Evolutionary conservation across 2,888 invertebrate genomes (phyloP), one percentile per base, ranked within the genome.

Genomic region (Drosophila robusta): DNA sequence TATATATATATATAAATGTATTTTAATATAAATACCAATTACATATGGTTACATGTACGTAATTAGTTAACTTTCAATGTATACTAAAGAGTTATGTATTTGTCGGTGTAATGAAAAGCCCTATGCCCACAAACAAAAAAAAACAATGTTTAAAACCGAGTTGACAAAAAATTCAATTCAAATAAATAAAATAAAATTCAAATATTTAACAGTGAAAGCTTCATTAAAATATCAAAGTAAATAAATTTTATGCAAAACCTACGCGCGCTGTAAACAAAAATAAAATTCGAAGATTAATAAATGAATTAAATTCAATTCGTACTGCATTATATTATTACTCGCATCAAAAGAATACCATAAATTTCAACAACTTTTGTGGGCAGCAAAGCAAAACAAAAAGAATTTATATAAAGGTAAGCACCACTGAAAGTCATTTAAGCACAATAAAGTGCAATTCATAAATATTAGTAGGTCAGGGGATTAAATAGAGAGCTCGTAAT

Each of bases 61-160:
- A 77, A 79, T 57, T 70, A 68, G 47, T 78, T 58, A 58, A 70
- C 50, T 55, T 78, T 74, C 52, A 26, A 61, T 75, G 78, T 75
- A 57, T 68, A 78, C 74, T 56, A 72, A 34, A 46, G 29, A 39
- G 66, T 72, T 71, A 46, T 52, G 41, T 42, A 66, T 42, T 45
- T 56, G 50, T 66, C 34, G 46, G 36, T 67, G 16, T n/a, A 22
- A 50, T 29, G 9, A 56, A 22, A 29, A 26, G 29, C 22, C 22
- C 22, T 22, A 3, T 22, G 22, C 3, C 22, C 2, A 24, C 50
- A 41, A 41, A 7, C 41, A 46, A 56, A 50, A 32, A 16, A 4
- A 32, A 7, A 34, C 7, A 36, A 60, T 60, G 41, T 62, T 47
- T 47, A 49, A 52, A 16, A 41, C 3, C 34, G 29, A 57, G 12